Evolutionary conservation across 1,140 invertebrate species (phyloP), one percentile per base, ranked within the genome.

Genomic region (Dinothrombium tinctorium): DNA sequence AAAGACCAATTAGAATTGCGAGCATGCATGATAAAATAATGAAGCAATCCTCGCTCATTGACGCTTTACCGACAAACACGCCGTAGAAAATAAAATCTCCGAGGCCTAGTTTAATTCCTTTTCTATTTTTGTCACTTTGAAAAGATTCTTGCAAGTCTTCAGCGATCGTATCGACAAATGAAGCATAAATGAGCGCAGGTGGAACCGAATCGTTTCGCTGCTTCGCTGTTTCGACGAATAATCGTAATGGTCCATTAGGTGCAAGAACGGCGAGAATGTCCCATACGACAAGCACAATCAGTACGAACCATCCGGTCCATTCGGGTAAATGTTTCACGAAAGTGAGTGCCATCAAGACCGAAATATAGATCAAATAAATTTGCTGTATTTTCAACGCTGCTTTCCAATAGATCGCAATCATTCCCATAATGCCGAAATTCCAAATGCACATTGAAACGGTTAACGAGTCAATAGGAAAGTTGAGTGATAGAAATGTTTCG

Each of bases 311-410:
- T 0, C 83, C 80, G 0, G 94, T 96, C 86, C 89, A 98, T 58
- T 96, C 87, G 0, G 94, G 94, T 40, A 99, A 61, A 62, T 95
- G 94, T 63, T 98, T 98, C 41, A 98, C 96, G 54, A 99, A 98
- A n/a, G 96, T 79, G 8, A 99, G 67, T 2, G 92, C 90, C 86
- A 99, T 92, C 1, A 96, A 61, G 1, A 90, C 86, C 15, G 87
- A 86, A 41, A 96, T 76, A 51, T 94, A 79, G 51, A 98, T 95
- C 1, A 96, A 68, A 63, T 96, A 98, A 4, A 77, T 83, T 53
- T 98, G 90, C 54, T 96, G 90, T 20, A 98, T 60, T 12, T 75
- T 60, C 31, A 98, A 61, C 0, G 92, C 92, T 2, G 86, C 90
- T 48, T 89, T 82, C 87, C 89, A 98, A 59, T 98, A 90, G 45